Evolutionary conservation across 2,888 invertebrate species (phyloP).

Genomic region (Agrotis segetum): DNA sequence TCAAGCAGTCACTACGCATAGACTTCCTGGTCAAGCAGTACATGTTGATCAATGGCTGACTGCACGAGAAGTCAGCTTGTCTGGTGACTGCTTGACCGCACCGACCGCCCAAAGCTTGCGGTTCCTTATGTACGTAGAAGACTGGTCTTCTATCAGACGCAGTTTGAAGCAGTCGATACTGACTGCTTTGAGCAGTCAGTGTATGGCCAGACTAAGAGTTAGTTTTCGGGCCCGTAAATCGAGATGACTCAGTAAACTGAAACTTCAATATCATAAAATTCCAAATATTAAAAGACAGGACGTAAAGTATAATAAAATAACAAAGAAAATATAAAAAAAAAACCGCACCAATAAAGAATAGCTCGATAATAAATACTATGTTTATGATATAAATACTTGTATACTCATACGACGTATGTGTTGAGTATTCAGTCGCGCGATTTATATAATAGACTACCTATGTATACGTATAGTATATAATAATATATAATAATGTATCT

Average conservation of each 20-base stretch:
- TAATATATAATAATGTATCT: not conserved
- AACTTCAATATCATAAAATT: not conserved
- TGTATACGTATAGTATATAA: not conserved
- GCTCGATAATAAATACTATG: conserved; percentile 20
- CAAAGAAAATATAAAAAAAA: conserved; percentile 13
- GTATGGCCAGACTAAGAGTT: too few species aligned
- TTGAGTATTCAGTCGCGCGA: conserved; percentile 25
- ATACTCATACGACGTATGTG: not conserved
- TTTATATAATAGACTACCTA: conserved; percentile 6
- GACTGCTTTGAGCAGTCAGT: too few species aligned
- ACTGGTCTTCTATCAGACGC: too few species aligned
- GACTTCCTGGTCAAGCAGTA: too few species aligned
- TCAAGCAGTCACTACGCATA: too few species aligned
- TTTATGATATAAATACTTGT: conserved; percentile 33
- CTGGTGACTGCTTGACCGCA: too few species aligned
- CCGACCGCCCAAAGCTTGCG: too few species aligned
- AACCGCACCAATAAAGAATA: conserved; percentile 45
- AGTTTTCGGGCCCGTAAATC: conserved; percentile 29
- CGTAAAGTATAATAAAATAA: conserved; percentile 13
- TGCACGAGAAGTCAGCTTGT: too few species aligned
- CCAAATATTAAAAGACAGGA: not conserved
- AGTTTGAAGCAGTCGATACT: too few species aligned
- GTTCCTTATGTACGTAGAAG: too few species aligned
- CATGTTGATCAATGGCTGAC: too few species aligned
- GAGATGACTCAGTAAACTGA: conserved; percentile 9